Evolutionary conservation across 2,888 invertebrate genomes (phyloP).

Genomic region (Eledone cirrhosa): DNA sequence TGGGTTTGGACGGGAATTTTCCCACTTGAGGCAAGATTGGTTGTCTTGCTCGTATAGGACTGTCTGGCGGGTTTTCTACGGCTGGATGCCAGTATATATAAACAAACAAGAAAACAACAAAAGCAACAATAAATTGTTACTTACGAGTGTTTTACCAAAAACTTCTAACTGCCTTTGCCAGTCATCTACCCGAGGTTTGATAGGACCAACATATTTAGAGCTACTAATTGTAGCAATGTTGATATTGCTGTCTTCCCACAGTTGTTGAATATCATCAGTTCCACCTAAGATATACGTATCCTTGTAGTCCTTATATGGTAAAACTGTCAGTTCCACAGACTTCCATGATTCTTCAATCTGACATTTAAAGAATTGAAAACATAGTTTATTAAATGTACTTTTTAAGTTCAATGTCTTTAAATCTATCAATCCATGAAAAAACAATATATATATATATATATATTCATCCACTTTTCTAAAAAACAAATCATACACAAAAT

Average conservation of each 20-base stretch:
- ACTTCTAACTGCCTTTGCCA: slow-evolving; percentile 81
- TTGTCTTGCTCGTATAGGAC: too few relatives aligned
- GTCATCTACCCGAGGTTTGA: slow-evolving; percentile 82
- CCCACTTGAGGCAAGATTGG: too few relatives aligned
- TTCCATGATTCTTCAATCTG: slow-evolving; percentile 88
- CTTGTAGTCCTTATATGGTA: slow-evolving; percentile 82
- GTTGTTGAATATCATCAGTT: slow-evolving; percentile 83
- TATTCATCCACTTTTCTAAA: too few relatives aligned
- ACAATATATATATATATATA: too few relatives aligned
- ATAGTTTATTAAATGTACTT: too few relatives aligned
- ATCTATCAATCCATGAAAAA: too few relatives aligned
- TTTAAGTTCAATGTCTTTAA: too few relatives aligned
- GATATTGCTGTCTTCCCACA: slow-evolving; percentile 86
- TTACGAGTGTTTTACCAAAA: slow-evolving; percentile 83
- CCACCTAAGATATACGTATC: slow-evolving; percentile 86
- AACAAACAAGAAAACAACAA: too few relatives aligned
- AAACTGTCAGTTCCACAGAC: slow-evolving; percentile 78
- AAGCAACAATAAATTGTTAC: slow-evolving; percentile 34
- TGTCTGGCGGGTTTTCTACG: too few relatives aligned
- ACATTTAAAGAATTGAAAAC: not conserved
- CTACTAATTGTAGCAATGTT: slow-evolving; percentile 87
- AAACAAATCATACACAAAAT: too few relatives aligned
- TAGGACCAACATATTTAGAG: slow-evolving; percentile 85
- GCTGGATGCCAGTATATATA: too few relatives aligned
- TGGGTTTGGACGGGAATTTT: too few relatives aligned